Evolutionary conservation across 2,797 vertebrate species (phyloP).

Genomic region (Hydrophis major): DNA sequence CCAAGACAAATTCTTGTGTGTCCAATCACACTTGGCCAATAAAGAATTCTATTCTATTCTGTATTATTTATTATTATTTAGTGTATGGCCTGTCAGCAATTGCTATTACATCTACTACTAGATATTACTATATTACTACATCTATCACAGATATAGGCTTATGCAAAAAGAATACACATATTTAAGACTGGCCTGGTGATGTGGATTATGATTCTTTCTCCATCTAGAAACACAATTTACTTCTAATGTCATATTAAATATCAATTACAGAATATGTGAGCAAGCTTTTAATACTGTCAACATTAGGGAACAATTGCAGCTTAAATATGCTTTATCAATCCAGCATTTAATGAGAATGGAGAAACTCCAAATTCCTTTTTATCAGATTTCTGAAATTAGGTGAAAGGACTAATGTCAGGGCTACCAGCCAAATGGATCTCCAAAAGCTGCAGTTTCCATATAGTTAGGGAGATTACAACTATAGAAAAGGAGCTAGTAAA

Average conservation of each 20-base stretch:
- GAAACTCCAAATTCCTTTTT: not conserved
- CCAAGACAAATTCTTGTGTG: too few species aligned
- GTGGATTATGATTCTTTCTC: not conserved
- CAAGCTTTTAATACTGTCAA: not conserved
- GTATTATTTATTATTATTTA: not conserved
- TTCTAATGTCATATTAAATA: not conserved
- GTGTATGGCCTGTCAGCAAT: not conserved
- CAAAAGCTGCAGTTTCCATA: not conserved
- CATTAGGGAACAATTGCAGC: not conserved
- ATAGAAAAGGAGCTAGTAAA: not conserved
- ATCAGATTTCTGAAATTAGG: not conserved
- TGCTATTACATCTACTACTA: not conserved
- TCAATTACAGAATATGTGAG: not conserved
- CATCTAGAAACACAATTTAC: not conserved
- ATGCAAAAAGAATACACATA: not conserved
- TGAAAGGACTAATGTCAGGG: not conserved
- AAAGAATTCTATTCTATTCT: too few species aligned
- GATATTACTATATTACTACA: not conserved
- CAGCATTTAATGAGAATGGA: not conserved
- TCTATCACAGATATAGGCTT: not conserved
- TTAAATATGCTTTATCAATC: not conserved
- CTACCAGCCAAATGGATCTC: not conserved
- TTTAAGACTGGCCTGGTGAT: too few species aligned
- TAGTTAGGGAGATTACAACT: not conserved
- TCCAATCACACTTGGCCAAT: too few species aligned